phyloP scores from a whole-genome alignment of 2,888 invertebrate genomes.

The Lepidochrysops patricia region DNA sequence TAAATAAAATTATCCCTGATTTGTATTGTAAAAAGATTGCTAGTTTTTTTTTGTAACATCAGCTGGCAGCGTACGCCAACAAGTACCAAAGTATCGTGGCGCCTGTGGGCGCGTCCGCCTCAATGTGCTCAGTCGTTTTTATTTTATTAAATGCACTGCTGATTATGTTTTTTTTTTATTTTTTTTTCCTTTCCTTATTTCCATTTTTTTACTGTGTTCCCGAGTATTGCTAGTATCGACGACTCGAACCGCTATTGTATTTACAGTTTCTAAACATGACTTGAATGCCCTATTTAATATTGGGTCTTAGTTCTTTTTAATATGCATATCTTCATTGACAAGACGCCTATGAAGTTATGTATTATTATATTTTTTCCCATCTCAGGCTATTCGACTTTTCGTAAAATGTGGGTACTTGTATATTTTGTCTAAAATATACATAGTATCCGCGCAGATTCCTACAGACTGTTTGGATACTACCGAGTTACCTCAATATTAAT shows the following conservation, averaged over 20 bases:
- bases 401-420: neutral
- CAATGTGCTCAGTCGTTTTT: constrained; percentile 51
- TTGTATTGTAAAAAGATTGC: neutral
- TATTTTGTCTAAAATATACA: neutral
- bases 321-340: neutral
- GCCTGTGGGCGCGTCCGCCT: constrained; percentile 37
- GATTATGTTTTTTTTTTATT: constrained; percentile 44
- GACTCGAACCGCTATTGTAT: neutral
- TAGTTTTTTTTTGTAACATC: constrained; percentile 14
- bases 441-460: neutral
- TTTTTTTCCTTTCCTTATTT: constrained; percentile 19
- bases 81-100: constrained; percentile 28
- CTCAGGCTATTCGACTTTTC: neutral
- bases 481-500: neutral
- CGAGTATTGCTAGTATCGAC: neutral
- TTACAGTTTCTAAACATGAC: neutral
- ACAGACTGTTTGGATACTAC: constrained; percentile 9
- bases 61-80: constrained; percentile 24
- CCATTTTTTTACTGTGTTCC: neutral
- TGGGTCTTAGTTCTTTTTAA: neutral
- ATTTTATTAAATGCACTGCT: constrained; percentile 65
- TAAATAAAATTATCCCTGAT: neutral
- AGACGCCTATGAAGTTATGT: neutral
- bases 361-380: neutral
- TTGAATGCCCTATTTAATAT: too few species aligned